Conservation (phyloP, 2,113 vertebrate genomes). For the Petromus typicus region DNA sequence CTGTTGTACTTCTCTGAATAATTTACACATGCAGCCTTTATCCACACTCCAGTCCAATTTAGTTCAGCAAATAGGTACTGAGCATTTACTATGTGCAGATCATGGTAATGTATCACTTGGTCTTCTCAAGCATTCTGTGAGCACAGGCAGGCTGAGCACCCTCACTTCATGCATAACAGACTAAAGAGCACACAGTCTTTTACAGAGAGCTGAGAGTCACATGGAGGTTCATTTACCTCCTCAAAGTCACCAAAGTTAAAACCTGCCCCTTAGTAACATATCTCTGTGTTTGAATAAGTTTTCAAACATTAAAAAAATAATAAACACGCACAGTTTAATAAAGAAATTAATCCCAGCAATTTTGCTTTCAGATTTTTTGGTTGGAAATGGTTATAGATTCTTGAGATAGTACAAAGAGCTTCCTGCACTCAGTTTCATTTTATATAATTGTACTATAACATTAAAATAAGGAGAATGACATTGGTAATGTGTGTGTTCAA, state of each 20-base stretch:
- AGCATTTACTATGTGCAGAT: neutral
- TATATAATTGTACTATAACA: neutral
- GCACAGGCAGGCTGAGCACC: neutral
- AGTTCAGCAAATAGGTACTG: neutral
- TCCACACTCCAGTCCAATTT: neutral
- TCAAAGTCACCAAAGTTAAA: neutral
- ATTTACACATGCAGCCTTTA: neutral
- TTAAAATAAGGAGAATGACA: neutral
- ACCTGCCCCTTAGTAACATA: neutral
- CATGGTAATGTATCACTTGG: neutral
- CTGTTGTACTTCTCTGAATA: neutral
- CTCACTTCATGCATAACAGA: neutral
- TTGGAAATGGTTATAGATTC: conserved; percentile 6
- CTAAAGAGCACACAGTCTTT: neutral
- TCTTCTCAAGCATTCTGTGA: neutral
- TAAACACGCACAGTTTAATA: neutral
- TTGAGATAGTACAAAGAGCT: neutral
- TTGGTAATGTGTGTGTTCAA: neutral
- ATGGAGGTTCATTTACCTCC: neutral
- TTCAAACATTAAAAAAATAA: conserved; percentile 28
- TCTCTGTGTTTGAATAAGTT: neutral
- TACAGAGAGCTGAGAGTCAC: neutral
- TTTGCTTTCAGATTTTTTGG: neutral
- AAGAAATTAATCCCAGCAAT: neutral
- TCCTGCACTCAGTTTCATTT: neutral